Percentiles rank a stretch among this genome's conserved stretches.
These are phyloP conservation scores for Hirtodrosophila duncani DNA, from an alignment of 2,888 invertebrate genomes.

Conservation along the genomic window DNA sequence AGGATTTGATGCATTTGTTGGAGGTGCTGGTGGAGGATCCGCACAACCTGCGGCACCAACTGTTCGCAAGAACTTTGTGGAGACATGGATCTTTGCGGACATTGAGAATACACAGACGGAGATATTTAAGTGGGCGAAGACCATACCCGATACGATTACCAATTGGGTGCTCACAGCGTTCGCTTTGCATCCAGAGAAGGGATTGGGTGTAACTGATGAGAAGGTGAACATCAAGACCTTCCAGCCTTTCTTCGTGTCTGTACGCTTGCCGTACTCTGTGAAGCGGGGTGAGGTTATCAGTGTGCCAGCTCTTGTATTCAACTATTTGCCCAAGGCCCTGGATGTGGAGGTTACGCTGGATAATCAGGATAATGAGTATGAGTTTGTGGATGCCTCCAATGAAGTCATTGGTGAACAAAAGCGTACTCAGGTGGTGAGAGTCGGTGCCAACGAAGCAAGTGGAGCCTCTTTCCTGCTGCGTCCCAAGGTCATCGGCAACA, in stretches of 20 bases:
- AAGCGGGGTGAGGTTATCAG: constrained; percentile 93
- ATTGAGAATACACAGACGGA: constrained; percentile 68
- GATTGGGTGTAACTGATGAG: constrained; percentile 85
- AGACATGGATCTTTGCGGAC: constrained; percentile 84
- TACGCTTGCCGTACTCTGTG: constrained; percentile 93
- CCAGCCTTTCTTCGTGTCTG: constrained; percentile 89
- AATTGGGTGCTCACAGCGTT: constrained; percentile 91
- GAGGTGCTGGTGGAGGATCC: not conserved
- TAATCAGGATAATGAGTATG: constrained; percentile 87
- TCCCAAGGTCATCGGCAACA: constrained; percentile 85
- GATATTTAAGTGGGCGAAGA: constrained; percentile 75
- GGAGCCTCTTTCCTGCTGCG: constrained; percentile 90
- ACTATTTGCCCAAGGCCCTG: constrained; percentile 88
- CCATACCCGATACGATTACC: constrained; percentile 88
- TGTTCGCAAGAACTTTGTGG: constrained; percentile 83
- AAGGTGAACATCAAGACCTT: constrained; percentile 85
- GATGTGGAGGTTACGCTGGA: constrained; percentile 89
- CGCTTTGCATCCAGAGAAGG: constrained; percentile 85
- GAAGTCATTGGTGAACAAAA: constrained; percentile 92
- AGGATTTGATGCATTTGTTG: not conserved
- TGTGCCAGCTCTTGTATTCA: constrained; percentile 90
- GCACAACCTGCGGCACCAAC: constrained; percentile 12
- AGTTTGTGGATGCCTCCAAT: constrained; percentile 91
- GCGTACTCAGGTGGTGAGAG: constrained; percentile 83
- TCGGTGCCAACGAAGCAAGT: constrained; percentile 85